These are phyloP conservation scores for Zaprionus davidi DNA, from an alignment of 1,140 invertebrate genomes.

Conservation along the genomic window DNA sequence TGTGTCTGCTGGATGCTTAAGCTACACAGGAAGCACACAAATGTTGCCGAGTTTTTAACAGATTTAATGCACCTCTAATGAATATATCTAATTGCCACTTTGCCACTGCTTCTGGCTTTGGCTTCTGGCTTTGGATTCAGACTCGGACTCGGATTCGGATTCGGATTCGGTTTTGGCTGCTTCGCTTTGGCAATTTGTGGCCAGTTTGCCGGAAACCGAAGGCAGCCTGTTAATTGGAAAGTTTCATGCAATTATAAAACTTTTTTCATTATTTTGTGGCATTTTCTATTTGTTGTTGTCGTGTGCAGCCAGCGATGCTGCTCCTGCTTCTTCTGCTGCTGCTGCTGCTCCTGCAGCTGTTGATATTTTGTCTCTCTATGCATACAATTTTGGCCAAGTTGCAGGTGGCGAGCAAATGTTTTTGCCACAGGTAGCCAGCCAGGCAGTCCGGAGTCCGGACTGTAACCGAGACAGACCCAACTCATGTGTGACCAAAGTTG, in stretches of 20 bases:
- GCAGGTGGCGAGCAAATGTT: constrained; percentile 52
- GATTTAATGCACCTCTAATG: constrained; percentile 59
- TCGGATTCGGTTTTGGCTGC: constrained; percentile 2
- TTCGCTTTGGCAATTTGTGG: constrained; percentile 41
- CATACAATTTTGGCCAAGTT: constrained; percentile 67
- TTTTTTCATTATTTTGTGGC: constrained; percentile 78
- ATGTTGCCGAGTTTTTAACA: constrained; percentile 32
- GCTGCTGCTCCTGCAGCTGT: constrained; percentile 33
- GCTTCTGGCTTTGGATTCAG: not conserved
- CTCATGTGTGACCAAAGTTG: constrained; percentile 79
- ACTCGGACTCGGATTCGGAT: constrained; percentile 7
- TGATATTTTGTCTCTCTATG: constrained; percentile 72
- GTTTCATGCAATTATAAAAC: constrained; percentile 81
- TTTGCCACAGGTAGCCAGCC: constrained; percentile 50
- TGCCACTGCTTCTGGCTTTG: constrained; percentile 30
- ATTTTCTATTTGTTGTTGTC: constrained; percentile 43
- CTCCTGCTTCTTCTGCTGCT: constrained; percentile 10
- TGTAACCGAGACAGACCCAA: constrained; percentile 74
- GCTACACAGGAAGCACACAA: constrained; percentile 7
- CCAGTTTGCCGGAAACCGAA: constrained; percentile 55
- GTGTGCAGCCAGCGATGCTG: constrained; percentile 10
- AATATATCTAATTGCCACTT: constrained; percentile 72
- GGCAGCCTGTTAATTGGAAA: constrained; percentile 81
- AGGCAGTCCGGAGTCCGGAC: constrained; percentile 41
- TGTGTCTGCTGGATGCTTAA: constrained; percentile 23